A percentile compares a stretch with the other conserved stretches of the same genome.
phyloP scores from a whole-genome alignment of 2,888 invertebrate species.

The Sycophila texana region DNA sequence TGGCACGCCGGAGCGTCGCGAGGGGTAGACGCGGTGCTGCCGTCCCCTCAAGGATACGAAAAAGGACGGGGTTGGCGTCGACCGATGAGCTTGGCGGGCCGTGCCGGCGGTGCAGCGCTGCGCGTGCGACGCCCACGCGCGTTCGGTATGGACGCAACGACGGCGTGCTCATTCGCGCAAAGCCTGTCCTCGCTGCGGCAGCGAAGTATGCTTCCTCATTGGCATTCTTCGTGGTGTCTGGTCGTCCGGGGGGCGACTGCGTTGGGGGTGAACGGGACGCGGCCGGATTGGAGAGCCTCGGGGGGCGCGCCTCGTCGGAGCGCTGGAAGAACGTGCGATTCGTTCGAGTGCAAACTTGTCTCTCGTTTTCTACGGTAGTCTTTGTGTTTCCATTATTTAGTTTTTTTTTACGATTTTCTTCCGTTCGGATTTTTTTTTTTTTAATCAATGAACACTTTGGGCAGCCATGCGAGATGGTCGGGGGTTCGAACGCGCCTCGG shows the following conservation, averaged over 20 bases:
- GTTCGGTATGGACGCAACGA: background rate
- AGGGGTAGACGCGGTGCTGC: no score
- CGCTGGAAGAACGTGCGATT: slow-evolving; percentile 1
- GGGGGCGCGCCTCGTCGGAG: background rate
- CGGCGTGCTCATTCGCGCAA: slow-evolving; percentile 38
- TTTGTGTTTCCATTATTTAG: slow-evolving; percentile 1
- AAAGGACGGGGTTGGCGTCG: background rate
- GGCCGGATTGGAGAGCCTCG: slow-evolving; percentile 59
- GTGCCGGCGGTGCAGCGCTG: no score
- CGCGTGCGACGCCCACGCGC: background rate
- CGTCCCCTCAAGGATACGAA: slow-evolving; percentile 1
- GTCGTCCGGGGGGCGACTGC: slow-evolving; percentile 22
- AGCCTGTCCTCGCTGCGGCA: slow-evolving; percentile 53
- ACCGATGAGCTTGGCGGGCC: no score
- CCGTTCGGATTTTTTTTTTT: slow-evolving; percentile 48
- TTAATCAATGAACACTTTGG: slow-evolving; percentile 73
- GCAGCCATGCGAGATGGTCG: slow-evolving; percentile 60
- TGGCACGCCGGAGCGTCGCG: no score
- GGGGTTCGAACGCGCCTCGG: background rate
- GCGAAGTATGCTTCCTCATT: slow-evolving; percentile 48
- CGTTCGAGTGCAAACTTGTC: no score
- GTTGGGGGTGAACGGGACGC: slow-evolving; percentile 57
- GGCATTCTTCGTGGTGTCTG: slow-evolving; percentile 34
- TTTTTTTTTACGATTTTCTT: slow-evolving; percentile 10
- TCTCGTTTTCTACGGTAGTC: background rate